A percentile compares a stretch with the other conserved stretches of the same genome.
phyloP scores from a whole-genome alignment of 2,888 invertebrate species.

The Shargacucullia verbasci region DNA sequence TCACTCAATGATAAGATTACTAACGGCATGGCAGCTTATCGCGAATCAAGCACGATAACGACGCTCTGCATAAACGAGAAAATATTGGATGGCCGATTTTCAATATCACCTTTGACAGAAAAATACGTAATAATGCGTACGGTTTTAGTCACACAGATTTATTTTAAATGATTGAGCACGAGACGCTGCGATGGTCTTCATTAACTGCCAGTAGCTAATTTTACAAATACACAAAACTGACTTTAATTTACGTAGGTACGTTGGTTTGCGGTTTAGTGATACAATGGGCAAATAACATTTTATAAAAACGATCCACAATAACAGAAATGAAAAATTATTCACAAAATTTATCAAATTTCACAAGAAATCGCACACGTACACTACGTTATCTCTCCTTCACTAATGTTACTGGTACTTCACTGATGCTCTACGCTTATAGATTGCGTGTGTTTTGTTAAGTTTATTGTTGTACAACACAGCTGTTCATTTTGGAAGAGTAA shows the following conservation, averaged over 20 bases:
- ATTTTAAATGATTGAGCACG: constrained; percentile 48
- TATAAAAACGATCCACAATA: constrained; percentile 12
- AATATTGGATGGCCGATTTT: constrained; percentile 73
- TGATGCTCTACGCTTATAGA: constrained; percentile 48
- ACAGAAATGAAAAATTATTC: constrained; percentile 52
- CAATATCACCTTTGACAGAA: constrained; percentile 63
- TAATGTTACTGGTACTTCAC: constrained; percentile 51
- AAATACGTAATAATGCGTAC: constrained; percentile 32
- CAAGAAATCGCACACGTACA: constrained; percentile 54
- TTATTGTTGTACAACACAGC: constrained; percentile 39
- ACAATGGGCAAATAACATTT: constrained; percentile 12
- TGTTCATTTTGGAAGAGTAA: constrained; percentile 36
- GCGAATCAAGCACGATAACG: constrained; percentile 85
- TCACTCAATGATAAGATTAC: constrained; percentile 88
- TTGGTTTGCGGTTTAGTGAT: constrained; percentile 28
- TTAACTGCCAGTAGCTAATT: constrained; percentile 60
- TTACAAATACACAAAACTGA: constrained; percentile 57
- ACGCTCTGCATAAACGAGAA: constrained; percentile 76
- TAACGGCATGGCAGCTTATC: constrained; percentile 85
- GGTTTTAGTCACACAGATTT: constrained; percentile 51
- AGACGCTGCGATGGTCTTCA: constrained; percentile 47
- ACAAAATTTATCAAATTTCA: constrained; percentile 57
- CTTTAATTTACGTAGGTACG: constrained; percentile 36
- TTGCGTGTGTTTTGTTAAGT: constrained; percentile 39
- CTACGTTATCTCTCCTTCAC: constrained; percentile 54